phyloP scores from a whole-genome alignment of 2,113 vertebrate species.

The Heptranchias perlo region DNA sequence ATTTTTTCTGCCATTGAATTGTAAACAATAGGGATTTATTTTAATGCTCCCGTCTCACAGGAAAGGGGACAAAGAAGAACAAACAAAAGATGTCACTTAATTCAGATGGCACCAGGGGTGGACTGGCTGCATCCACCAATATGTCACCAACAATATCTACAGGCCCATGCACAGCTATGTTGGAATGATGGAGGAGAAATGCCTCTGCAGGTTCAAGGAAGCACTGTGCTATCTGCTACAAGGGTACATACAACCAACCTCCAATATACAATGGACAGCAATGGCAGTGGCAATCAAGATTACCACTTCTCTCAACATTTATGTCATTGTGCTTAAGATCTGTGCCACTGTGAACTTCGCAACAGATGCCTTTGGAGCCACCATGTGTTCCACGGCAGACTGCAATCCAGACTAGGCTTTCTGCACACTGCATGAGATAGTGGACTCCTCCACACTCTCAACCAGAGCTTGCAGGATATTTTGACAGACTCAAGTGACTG shows the following conservation, averaged over 20 bases:
- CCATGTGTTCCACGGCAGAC: neutral
- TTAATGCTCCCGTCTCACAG: neutral
- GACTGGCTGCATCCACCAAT: neutral
- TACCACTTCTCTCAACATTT: neutral
- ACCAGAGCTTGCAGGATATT: too few relatives aligned
- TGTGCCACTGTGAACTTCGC: neutral
- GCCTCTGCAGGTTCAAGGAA: neutral
- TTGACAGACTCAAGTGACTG: too few relatives aligned
- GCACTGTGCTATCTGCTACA: neutral
- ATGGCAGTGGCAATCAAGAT: neutral
- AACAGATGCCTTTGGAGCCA: neutral
- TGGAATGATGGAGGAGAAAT: neutral
- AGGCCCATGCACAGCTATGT: neutral
- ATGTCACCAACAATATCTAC: neutral
- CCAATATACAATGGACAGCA: neutral
- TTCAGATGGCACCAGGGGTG: neutral
- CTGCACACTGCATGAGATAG: neutral
- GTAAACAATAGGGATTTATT: neutral
- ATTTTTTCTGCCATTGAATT: neutral
- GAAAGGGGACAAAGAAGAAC: neutral
- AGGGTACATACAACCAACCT: neutral
- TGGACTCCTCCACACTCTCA: too few relatives aligned
- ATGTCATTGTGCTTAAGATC: neutral
- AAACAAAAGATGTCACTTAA: conserved; percentile 1
- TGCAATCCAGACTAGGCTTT: neutral